Evolutionary conservation across 2,797 vertebrate species (phyloP).

Genomic region (Melanotaenia nigrans): DNA sequence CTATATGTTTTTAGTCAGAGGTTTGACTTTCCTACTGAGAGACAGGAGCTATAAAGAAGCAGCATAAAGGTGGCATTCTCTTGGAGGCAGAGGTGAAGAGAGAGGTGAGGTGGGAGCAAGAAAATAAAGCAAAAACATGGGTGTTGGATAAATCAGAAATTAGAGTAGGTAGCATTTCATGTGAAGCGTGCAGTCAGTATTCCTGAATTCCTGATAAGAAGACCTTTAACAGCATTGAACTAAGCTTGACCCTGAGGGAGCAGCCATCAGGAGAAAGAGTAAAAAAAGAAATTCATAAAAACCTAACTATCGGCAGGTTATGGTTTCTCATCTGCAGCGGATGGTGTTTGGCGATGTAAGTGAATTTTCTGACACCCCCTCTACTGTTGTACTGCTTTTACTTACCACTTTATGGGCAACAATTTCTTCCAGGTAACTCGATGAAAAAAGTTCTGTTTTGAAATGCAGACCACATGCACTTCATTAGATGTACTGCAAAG

Average conservation of each 20-base stretch:
- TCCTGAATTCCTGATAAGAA: slow-evolving; percentile 68
- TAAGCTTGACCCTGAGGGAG: slow-evolving; percentile 38
- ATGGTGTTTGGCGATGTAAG: neutral
- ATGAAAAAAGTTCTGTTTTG: slow-evolving; percentile 19
- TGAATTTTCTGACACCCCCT: slow-evolving; percentile 7
- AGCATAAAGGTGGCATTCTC: neutral
- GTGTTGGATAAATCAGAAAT: neutral
- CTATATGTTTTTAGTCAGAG: neutral
- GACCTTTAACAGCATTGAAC: slow-evolving; percentile 66
- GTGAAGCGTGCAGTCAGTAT: slow-evolving; percentile 52
- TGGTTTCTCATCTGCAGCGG: neutral
- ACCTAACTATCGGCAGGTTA: slow-evolving; percentile 1
- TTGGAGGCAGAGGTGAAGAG: neutral
- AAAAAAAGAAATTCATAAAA: slow-evolving; percentile 12
- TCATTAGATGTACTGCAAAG: neutral
- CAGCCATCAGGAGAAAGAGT: slow-evolving; percentile 11
- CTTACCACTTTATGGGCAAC: slow-evolving; percentile 9
- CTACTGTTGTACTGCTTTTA: slow-evolving; percentile 25
- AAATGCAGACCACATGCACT: neutral
- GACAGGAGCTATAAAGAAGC: neutral
- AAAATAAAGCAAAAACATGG: neutral
- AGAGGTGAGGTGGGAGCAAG: neutral
- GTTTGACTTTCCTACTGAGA: neutral
- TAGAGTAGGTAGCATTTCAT: slow-evolving; percentile 27
- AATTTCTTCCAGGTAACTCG: neutral